These are phyloP conservation scores for Sander lucioperca DNA, from an alignment of 2,113 vertebrate species.

Conservation along the genomic window DNA sequence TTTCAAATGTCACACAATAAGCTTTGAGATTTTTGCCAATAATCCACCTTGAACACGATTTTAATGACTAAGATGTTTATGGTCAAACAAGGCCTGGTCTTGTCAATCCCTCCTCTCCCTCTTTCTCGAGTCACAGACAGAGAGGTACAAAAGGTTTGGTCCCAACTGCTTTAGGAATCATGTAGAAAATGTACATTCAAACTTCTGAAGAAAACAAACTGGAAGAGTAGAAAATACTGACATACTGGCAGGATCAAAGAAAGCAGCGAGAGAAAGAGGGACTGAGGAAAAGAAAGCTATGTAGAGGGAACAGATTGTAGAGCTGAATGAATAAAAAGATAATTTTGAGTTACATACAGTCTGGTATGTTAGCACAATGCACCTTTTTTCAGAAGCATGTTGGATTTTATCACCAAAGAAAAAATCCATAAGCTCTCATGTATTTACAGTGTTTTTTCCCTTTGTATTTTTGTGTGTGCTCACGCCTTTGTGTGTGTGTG, in stretches of 20 bases:
- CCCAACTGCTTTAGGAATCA: constrained; percentile 87
- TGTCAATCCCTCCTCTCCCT: constrained; percentile 38
- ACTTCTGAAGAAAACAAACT: constrained; percentile 83
- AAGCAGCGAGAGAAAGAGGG: constrained; percentile 42
- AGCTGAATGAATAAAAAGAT: constrained; percentile 44
- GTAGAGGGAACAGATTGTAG: neutral
- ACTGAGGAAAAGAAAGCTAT: constrained; percentile 25
- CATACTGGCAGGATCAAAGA: constrained; percentile 34
- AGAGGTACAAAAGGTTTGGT: constrained; percentile 86
- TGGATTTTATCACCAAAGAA: constrained; percentile 55
- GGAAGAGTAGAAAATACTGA: constrained; percentile 84
- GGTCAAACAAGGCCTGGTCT: constrained; percentile 38
- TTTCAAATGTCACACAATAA: constrained; percentile 47
- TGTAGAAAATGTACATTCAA: constrained; percentile 96
- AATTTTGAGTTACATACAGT: constrained; percentile 46
- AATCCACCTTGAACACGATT: constrained; percentile 34
- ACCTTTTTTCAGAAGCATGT: constrained; percentile 67
- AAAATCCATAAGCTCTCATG: constrained; percentile 54
- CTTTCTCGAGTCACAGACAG: constrained; percentile 53
- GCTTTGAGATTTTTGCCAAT: constrained; percentile 23
- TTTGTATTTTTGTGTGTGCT: constrained; percentile 51
- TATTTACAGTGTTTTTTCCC: constrained; percentile 69
- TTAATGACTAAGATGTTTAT: constrained; percentile 38
- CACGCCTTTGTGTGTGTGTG: constrained; percentile 35
- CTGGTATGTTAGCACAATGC: constrained; percentile 60